These are phyloP conservation scores for Bradynema listronoti DNA, from an alignment of 1,140 invertebrate genomes.

Conservation along the genomic window DNA sequence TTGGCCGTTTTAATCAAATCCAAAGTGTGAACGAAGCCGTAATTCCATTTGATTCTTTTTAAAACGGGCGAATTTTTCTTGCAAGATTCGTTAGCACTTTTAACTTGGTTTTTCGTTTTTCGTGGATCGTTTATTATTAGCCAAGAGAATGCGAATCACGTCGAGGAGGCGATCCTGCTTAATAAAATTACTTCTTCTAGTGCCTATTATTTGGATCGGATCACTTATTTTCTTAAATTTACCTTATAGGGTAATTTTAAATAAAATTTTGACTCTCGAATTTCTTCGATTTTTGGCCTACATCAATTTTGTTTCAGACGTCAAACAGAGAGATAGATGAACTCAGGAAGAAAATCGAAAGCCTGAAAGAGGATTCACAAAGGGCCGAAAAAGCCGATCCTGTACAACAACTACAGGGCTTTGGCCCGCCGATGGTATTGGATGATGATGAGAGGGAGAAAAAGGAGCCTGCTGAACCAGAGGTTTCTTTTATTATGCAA, in stretches of 20 bases:
- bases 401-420: slow-evolving; percentile 42
- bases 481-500: no score
- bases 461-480: slow-evolving; percentile 17
- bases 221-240: slow-evolving; percentile 50
- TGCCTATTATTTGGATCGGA: slow-evolving; percentile 49
- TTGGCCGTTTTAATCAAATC: no score
- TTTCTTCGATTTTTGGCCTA: background rate
- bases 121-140: no score
- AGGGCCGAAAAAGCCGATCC: background rate
- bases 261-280: background rate
- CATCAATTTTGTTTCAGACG: background rate
- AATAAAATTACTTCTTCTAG: slow-evolving; percentile 48
- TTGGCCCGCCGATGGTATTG: slow-evolving; percentile 43
- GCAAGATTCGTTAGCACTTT: no score
- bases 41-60: background rate
- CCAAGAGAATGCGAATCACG: slow-evolving; percentile 25
- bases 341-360: background rate
- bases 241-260: slow-evolving; percentile 23
- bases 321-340: background rate
- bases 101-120: background rate
- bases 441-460: no score
- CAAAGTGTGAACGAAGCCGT: no score
- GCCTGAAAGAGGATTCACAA: no score
- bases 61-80: background rate
- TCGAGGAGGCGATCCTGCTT: slow-evolving; percentile 40